These are phyloP conservation scores for Alentia gelatinosa DNA, from an alignment of 2,888 invertebrate species.

Conservation along the genomic window DNA sequence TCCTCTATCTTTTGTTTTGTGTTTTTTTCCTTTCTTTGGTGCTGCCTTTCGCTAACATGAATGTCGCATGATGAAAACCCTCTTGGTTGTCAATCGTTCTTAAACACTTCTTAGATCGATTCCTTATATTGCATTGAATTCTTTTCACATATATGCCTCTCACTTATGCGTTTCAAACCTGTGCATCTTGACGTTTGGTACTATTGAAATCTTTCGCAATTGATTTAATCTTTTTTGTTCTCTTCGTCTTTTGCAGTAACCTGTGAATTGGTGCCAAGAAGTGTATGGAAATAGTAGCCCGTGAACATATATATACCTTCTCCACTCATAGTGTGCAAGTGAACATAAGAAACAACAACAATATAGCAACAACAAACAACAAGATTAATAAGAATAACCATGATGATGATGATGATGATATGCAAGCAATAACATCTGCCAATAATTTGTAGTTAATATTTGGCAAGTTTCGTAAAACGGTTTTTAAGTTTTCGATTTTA, in stretches of 20 bases:
- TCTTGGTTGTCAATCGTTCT: too few relatives aligned
- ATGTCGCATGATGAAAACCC: too few relatives aligned
- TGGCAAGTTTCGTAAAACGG: constrained; percentile 45
- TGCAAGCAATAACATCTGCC: constrained; percentile 12
- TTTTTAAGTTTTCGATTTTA: constrained; percentile 45
- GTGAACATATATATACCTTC: neutral
- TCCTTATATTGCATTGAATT: too few relatives aligned
- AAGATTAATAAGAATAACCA: neutral
- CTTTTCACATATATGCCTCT: too few relatives aligned
- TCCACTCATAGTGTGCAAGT: constrained; percentile 17
- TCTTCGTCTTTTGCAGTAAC: constrained; percentile 31
- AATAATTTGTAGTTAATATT: neutral
- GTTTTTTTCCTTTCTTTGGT: neutral
- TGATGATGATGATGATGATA: neutral
- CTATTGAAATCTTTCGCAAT: too few relatives aligned
- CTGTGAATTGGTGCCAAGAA: constrained; percentile 18
- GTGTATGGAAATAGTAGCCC: constrained; percentile 21
- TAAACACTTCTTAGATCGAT: too few relatives aligned
- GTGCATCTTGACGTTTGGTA: too few relatives aligned
- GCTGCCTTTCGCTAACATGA: too few relatives aligned
- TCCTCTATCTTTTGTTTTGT: neutral
- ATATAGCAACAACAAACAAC: constrained; percentile 29
- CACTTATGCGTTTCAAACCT: too few relatives aligned
- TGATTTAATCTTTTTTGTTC: neutral
- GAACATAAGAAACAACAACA: constrained; percentile 6